These are phyloP conservation scores for Poecilia latipinna DNA, from an alignment of 2,113 vertebrate genomes.

Conservation along the genomic window DNA sequence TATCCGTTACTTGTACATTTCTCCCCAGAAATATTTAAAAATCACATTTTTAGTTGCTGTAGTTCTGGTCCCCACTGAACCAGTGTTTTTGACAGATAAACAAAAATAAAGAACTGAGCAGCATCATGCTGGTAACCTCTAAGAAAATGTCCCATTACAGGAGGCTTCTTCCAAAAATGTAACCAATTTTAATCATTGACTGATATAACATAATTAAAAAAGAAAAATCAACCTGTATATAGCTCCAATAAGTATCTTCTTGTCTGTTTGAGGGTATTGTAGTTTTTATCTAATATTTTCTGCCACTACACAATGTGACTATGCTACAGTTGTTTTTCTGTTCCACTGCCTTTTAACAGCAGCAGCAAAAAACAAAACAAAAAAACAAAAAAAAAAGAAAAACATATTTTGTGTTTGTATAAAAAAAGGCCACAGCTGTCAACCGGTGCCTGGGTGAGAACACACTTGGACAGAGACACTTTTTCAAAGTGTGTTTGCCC, in stretches of 20 bases:
- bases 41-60: too few species aligned
- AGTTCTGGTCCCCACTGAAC: too few species aligned
- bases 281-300: background rate
- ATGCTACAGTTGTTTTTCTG: background rate
- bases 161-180: too few species aligned
- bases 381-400: too few species aligned
- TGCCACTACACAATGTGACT: background rate
- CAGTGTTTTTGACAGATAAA: too few species aligned
- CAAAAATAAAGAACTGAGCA: too few species aligned
- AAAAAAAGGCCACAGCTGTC: background rate
- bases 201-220: background rate
- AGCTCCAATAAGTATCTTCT: background rate
- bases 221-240: background rate
- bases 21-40: too few species aligned
- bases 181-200: too few species aligned
- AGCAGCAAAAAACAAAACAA: background rate
- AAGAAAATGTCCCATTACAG: too few species aligned
- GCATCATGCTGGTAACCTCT: too few species aligned
- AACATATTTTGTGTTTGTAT: too few species aligned
- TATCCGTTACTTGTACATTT: too few species aligned
- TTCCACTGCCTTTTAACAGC: background rate
- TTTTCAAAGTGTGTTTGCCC: conserved; percentile 9
- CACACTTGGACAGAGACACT: conserved; percentile 3
- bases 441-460: conserved; percentile 11
- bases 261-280: background rate